Conservation (phyloP, 2,888 invertebrate genomes). For the Thymelicus sylvestris region DNA sequence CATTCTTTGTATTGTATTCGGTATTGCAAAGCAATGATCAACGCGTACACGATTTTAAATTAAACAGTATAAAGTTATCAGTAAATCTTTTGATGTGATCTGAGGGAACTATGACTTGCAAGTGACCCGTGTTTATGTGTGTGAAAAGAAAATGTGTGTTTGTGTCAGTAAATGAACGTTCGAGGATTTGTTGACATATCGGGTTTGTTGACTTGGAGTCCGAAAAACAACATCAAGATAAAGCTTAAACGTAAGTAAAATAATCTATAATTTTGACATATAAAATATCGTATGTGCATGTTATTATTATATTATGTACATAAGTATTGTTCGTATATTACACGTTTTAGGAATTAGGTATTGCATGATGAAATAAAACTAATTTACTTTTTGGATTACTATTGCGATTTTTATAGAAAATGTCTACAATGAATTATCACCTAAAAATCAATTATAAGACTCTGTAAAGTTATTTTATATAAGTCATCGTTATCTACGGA, state of each 20-base stretch:
- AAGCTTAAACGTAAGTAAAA: slow-evolving; percentile 78
- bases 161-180: slow-evolving; percentile 80
- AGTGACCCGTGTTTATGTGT: slow-evolving; percentile 47
- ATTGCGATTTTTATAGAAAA: no score
- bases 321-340: neutral
- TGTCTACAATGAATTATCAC: no score
- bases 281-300: neutral
- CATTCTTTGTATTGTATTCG: slow-evolving; percentile 68
- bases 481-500: no score
- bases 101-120: slow-evolving; percentile 27
- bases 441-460: no score
- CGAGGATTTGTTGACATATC: slow-evolving; percentile 74
- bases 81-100: slow-evolving; percentile 15
- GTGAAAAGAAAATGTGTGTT: slow-evolving; percentile 60
- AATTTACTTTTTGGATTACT: no score
- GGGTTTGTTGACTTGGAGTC: slow-evolving; percentile 80
- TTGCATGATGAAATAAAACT: no score
- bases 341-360: no score
- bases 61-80: slow-evolving; percentile 35
- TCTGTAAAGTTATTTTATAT: no score
- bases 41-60: slow-evolving; percentile 29
- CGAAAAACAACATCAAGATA: slow-evolving; percentile 81
- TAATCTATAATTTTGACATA: neutral
- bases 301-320: neutral
- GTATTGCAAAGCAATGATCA: slow-evolving; percentile 33